These are phyloP conservation scores for Saccostrea cuccullata DNA, from an alignment of 1,140 invertebrate species.

Conservation along the genomic window DNA sequence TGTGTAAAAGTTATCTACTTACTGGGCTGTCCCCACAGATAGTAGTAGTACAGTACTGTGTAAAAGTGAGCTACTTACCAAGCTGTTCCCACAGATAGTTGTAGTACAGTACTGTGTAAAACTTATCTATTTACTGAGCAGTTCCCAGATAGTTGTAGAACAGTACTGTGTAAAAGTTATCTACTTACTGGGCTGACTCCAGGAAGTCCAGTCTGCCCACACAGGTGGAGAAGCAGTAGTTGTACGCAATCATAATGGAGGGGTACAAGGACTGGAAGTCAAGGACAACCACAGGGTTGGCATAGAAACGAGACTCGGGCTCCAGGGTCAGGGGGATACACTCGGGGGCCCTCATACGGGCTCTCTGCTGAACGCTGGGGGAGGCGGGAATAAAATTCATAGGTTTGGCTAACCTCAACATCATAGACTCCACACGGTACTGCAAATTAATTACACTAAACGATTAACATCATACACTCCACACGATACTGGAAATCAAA, in stretches of 20 bases:
- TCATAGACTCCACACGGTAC: slow-evolving; percentile 98
- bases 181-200: slow-evolving; percentile 72
- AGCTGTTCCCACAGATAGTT: slow-evolving; percentile 90
- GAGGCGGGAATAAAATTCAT: slow-evolving; percentile 92
- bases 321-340: slow-evolving; percentile 97
- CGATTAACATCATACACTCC: too few species aligned
- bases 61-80: slow-evolving; percentile 74
- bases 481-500: too few species aligned
- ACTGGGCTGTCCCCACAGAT: neutral
- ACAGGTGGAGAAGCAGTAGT: slow-evolving; percentile 99
- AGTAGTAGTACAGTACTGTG: neutral
- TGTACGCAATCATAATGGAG: slow-evolving; percentile 99
- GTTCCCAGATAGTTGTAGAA: too few species aligned
- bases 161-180: slow-evolving; percentile 80
- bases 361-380: slow-evolving; percentile 90
- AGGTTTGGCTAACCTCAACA: slow-evolving; percentile 93
- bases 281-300: slow-evolving; percentile 90
- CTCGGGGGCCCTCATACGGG: slow-evolving; percentile 93
- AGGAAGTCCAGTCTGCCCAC: slow-evolving; percentile 89
- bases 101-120: too few species aligned
- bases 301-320: slow-evolving; percentile 85
- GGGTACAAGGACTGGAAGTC: slow-evolving; percentile 99
- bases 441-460: slow-evolving; percentile 75
- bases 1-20: neutral
- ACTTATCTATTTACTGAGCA: too few species aligned